Percentiles rank a stretch among this genome's conserved stretches.
phyloP scores from a whole-genome alignment of 1,140 invertebrate species.

The Cydia amplana region DNA sequence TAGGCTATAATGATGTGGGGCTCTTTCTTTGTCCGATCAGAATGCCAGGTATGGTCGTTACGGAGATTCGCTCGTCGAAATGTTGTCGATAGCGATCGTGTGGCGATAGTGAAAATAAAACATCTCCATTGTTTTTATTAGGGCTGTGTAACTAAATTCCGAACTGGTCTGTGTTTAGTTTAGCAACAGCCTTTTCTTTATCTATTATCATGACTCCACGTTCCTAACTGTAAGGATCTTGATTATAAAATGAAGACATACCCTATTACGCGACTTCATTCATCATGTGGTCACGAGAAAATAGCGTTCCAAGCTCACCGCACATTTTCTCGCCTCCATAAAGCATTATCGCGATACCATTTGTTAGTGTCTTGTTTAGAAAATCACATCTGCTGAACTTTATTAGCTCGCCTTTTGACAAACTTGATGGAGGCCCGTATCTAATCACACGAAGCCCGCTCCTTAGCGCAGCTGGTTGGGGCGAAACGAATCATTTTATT shows the following conservation, averaged over 20 bases:
- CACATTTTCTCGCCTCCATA: slow-evolving; percentile 45
- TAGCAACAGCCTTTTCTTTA: slow-evolving; percentile 51
- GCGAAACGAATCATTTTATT: slow-evolving; percentile 73
- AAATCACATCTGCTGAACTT: slow-evolving; percentile 78
- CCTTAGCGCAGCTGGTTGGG: slow-evolving; percentile 73
- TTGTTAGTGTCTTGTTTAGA: slow-evolving; percentile 77
- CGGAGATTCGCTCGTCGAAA: slow-evolving; percentile 59
- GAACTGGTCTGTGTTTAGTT: slow-evolving; percentile 57
- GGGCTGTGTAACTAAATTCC: slow-evolving; percentile 61
- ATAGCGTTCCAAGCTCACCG: slow-evolving; percentile 57
- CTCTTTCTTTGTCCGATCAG: slow-evolving; percentile 68
- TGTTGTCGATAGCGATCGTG: slow-evolving; percentile 57
- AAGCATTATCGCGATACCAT: slow-evolving; percentile 49
- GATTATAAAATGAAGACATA: slow-evolving; percentile 21
- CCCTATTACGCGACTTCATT: slow-evolving; percentile 36
- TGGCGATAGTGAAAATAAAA: slow-evolving; percentile 69
- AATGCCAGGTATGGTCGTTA: slow-evolving; percentile 59
- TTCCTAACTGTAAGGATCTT: neutral
- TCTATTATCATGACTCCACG: neutral
- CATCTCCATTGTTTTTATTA: slow-evolving; percentile 58
- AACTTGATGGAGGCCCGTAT: slow-evolving; percentile 76
- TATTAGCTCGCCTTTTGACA: slow-evolving; percentile 74
- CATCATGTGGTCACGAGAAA: slow-evolving; percentile 56
- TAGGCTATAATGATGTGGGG: slow-evolving; percentile 76
- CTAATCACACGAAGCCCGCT: slow-evolving; percentile 70